Percentiles rank a stretch among this genome's conserved stretches.
These are phyloP conservation scores for Micronycteris hirsuta DNA, from an alignment of 2,113 vertebrate species.

Conservation along the genomic window DNA sequence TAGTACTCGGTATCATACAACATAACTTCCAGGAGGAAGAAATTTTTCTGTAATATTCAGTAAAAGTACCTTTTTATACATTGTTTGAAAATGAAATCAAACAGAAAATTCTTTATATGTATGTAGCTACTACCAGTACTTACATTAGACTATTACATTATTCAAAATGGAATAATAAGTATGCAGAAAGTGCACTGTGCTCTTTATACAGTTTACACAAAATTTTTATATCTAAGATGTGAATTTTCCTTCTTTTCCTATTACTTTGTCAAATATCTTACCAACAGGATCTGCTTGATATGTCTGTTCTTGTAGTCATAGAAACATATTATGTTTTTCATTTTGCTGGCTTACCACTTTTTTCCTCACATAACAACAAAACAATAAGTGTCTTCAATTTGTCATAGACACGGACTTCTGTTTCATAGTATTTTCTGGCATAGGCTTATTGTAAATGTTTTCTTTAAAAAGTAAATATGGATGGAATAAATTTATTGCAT, in stretches of 20 bases:
- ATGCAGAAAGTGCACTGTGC: not conserved
- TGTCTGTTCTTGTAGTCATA: slow-evolving; percentile 9
- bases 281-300: not conserved
- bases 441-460: slow-evolving; percentile 3
- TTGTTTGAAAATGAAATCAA: not conserved
- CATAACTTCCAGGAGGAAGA: not conserved
- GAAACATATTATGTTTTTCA: slow-evolving; percentile 44
- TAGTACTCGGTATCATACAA: not conserved
- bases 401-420: not conserved
- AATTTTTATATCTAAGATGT: not conserved
- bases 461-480: not conserved
- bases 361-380: not conserved
- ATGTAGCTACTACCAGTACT: not conserved
- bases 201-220: not conserved
- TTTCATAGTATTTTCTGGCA: not conserved
- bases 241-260: slow-evolving; percentile 27
- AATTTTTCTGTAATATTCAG: not conserved
- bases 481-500: not conserved
- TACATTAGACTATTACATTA: not conserved
- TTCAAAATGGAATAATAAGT: not conserved
- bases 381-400: not conserved
- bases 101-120: not conserved
- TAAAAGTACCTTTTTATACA: not conserved
- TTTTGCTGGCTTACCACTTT: slow-evolving; percentile 37
- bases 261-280: slow-evolving; percentile 31